Conservation (phyloP, 2,888 invertebrate genomes). For the Acronicta alni region DNA sequence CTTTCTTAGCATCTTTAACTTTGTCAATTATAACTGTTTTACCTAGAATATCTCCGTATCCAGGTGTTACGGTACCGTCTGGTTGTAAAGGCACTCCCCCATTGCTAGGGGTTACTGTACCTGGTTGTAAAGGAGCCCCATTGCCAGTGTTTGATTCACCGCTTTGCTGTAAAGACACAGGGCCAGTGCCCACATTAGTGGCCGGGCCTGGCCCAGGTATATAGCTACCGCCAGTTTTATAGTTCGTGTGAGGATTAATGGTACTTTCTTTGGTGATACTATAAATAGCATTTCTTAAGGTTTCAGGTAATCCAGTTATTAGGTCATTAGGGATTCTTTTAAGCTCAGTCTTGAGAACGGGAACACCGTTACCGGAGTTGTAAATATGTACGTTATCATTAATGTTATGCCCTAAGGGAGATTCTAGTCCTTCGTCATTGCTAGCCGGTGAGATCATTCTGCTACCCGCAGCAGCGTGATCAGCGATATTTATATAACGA, state of each 20-base stretch:
- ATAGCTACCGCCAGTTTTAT: neutral
- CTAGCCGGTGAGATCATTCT: neutral
- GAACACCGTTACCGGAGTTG: neutral
- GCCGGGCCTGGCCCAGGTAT: constrained; percentile 5
- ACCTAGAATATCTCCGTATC: neutral
- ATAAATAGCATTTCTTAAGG: neutral
- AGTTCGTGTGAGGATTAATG: neutral
- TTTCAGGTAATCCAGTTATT: neutral
- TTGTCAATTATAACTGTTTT: neutral
- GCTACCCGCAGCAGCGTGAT: neutral
- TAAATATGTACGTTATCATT: neutral
- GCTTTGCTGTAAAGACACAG: too few relatives aligned
- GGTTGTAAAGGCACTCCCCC: neutral
- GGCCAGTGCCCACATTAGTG: constrained; percentile 10
- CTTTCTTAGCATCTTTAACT: neutral
- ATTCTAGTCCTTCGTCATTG: neutral
- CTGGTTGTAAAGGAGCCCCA: neutral
- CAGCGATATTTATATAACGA: constrained; percentile 5
- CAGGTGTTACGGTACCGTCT: neutral
- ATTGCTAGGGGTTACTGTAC: neutral
- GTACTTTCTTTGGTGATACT: neutral
- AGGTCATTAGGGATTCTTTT: neutral
- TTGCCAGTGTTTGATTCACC: too few relatives aligned
- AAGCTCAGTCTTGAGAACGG: neutral
- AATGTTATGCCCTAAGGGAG: neutral